A percentile compares a stretch with the other conserved stretches of the same genome.
phyloP scores from a whole-genome alignment of 2,888 invertebrate species.

The Mechanitis messenoides region DNA sequence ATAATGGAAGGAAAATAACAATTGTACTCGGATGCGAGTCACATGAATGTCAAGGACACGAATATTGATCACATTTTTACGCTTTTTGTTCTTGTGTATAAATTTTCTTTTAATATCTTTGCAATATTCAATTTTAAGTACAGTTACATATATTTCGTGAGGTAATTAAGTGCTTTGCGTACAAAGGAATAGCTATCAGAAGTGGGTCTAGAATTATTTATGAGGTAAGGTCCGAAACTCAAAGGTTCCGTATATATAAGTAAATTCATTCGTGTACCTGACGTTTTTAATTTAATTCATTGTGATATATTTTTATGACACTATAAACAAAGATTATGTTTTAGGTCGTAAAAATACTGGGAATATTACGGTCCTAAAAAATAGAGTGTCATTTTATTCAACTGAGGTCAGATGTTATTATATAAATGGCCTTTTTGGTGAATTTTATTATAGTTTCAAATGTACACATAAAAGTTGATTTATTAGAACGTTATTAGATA shows the following conservation, averaged over 20 bases:
- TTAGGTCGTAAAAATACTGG: conserved; percentile 15
- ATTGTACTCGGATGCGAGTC: conserved; percentile 40
- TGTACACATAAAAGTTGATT: conserved; percentile 9
- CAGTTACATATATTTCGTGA: neutral
- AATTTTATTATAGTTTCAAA: conserved; percentile 13
- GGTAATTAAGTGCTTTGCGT: conserved; percentile 26
- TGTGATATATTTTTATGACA: conserved; percentile 16
- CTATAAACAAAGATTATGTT: conserved; percentile 25
- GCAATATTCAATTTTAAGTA: conserved; percentile 8
- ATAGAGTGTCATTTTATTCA: conserved; percentile 20
- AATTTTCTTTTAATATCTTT: conserved; percentile 24
- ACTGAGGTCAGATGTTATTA: conserved; percentile 19
- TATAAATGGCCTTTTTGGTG: conserved; percentile 19
- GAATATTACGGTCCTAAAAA: conserved; percentile 16
- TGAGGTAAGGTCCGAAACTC: conserved; percentile 55
- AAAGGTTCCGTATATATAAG: conserved; percentile 40
- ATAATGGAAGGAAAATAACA: conserved; percentile 48
- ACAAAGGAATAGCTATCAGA: conserved; percentile 52
- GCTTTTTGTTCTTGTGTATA: conserved; percentile 16
- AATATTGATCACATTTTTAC: conserved; percentile 59
- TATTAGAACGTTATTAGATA: conserved; percentile 12
- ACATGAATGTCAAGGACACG: conserved; percentile 69
- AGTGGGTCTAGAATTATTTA: conserved; percentile 61
- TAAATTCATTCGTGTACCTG: conserved; percentile 25
- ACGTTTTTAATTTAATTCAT: conserved; percentile 22